Percentiles rank a stretch among this genome's conserved stretches.
These are phyloP conservation scores for Epistrophe eligans DNA, from an alignment of 2,888 invertebrate genomes.

Conservation along the genomic window DNA sequence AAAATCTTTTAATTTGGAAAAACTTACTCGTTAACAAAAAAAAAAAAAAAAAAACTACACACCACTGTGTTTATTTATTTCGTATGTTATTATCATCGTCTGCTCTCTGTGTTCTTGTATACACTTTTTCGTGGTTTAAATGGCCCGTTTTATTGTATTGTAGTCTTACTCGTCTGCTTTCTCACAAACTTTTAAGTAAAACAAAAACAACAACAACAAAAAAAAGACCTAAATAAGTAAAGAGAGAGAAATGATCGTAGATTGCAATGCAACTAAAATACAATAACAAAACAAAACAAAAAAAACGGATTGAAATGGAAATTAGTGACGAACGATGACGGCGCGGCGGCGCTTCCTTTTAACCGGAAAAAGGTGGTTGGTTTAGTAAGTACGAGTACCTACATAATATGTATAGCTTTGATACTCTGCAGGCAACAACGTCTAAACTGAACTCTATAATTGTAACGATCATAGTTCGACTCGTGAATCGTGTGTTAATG, in stretches of 20 bases:
- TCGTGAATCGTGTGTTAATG: conserved; percentile 56
- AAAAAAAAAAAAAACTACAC: neutral
- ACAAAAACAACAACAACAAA: neutral
- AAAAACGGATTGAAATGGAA: conserved; percentile 66
- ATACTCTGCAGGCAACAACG: neutral
- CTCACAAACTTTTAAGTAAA: conserved; percentile 22
- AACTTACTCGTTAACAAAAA: neutral
- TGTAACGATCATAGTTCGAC: conserved; percentile 59
- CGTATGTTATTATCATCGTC: conserved; percentile 32
- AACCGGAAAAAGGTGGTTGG: conserved; percentile 27
- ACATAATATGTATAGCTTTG: neutral
- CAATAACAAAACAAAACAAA: neutral
- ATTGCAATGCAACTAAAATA: neutral
- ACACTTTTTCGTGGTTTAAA: conserved; percentile 53
- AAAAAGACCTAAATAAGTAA: neutral
- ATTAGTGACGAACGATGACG: conserved; percentile 53
- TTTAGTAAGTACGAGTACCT: neutral
- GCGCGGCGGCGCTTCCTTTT: conserved; percentile 55
- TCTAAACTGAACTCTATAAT: conserved; percentile 44
- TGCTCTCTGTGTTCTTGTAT: conserved; percentile 26
- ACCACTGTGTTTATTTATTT: conserved; percentile 18
- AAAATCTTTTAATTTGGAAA: too few relatives aligned
- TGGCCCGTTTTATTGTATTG: conserved; percentile 49
- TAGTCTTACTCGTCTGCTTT: conserved; percentile 61
- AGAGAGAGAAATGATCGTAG: conserved; percentile 30